phyloP scores from a whole-genome alignment of 2,888 invertebrate species.

The Phorcus lineatus region DNA sequence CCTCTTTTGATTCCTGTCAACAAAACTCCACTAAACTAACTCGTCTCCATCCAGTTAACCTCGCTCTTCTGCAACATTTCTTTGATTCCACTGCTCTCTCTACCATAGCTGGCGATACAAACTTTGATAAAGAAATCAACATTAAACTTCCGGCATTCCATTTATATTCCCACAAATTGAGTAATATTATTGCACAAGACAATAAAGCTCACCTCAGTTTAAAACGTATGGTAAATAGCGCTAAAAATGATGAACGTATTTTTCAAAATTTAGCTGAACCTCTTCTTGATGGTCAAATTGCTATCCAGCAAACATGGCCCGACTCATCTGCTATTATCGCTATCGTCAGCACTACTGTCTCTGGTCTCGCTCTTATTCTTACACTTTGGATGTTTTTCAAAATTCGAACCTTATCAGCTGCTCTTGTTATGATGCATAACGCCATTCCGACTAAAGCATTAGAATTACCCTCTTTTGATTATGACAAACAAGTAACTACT shows the following conservation, averaged over 20 bases:
- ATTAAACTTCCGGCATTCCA: background rate
- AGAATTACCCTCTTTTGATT: no score
- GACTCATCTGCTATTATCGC: background rate
- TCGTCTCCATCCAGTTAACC: background rate
- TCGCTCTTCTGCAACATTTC: background rate
- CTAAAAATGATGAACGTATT: background rate
- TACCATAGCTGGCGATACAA: background rate
- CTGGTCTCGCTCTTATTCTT: background rate
- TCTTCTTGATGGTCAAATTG: background rate
- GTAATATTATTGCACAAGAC: background rate
- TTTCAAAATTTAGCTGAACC: constrained; percentile 1
- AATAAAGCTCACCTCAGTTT: background rate
- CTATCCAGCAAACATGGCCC: background rate
- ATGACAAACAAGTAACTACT: no score
- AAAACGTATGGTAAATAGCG: background rate
- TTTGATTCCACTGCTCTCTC: constrained; percentile 6
- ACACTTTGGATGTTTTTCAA: background rate
- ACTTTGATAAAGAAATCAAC: background rate
- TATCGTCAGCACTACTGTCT: background rate
- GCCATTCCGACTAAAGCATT: no score
- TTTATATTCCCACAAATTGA: background rate
- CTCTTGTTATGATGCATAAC: background rate
- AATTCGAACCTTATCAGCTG: background rate
- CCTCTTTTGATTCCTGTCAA: background rate
- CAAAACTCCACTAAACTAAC: background rate